A percentile compares a stretch with the other conserved stretches of the same genome.
phyloP scores from a whole-genome alignment of 2,888 invertebrate genomes.

The Agrochola litura region DNA sequence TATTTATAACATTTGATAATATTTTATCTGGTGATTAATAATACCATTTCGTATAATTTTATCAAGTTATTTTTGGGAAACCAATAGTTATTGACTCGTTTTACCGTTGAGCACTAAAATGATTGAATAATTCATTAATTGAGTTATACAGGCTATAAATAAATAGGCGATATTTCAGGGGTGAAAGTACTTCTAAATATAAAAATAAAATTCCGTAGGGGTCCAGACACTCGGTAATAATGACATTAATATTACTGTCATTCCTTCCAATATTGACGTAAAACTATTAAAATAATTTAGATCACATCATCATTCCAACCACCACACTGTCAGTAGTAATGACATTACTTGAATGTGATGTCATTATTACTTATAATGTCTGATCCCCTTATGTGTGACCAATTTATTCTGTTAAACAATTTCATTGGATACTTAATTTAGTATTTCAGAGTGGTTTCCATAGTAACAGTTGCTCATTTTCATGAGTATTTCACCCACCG shows the following conservation, averaged over 20 bases:
- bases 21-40: neutral
- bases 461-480: neutral
- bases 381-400: neutral
- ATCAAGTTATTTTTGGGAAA: neutral
- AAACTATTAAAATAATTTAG: too few species aligned
- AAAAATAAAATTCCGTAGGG: neutral
- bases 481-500: neutral
- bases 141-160: neutral
- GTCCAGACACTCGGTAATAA: too few species aligned
- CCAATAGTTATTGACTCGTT: neutral
- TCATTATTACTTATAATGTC: too few species aligned
- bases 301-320: too few species aligned
- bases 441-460: neutral
- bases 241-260: too few species aligned
- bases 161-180: neutral
- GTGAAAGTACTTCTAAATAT: neutral
- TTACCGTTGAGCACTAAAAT: neutral
- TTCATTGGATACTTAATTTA: too few species aligned
- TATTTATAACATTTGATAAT: neutral
- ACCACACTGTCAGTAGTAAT: too few species aligned
- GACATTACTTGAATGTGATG: too few species aligned
- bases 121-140: neutral
- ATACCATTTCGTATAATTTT: neutral
- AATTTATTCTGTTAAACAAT: neutral
- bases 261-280: too few species aligned